Conservation (phyloP, 1,140 invertebrate species). For the Steinernema khuongi region DNA sequence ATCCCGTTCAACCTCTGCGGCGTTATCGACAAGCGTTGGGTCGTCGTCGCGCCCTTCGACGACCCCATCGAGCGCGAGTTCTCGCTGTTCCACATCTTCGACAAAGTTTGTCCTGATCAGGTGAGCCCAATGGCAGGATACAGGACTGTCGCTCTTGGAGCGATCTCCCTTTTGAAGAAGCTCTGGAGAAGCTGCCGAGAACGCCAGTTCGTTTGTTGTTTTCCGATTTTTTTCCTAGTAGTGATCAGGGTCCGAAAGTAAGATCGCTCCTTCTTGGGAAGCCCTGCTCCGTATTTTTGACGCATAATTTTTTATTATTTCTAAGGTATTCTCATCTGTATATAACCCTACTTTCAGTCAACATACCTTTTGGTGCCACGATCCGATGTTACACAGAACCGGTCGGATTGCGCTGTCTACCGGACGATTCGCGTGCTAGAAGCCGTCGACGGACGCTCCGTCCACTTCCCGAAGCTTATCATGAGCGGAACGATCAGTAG, state of each 20-base stretch:
- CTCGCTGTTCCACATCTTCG: conserved; percentile 24
- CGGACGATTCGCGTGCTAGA: conserved; percentile 28
- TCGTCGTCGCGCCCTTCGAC: conserved; percentile 31
- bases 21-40: conserved; percentile 19
- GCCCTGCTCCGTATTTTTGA: too few species aligned
- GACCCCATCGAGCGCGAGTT: conserved; percentile 35
- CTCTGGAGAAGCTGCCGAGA: too few species aligned
- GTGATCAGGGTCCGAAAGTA: too few species aligned
- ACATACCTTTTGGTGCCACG: not conserved
- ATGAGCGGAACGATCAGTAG: conserved; percentile 25
- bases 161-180: not conserved
- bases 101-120: conserved; percentile 19
- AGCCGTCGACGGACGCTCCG: conserved; percentile 24
- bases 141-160: not conserved
- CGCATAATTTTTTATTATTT: too few species aligned
- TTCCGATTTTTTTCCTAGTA: conserved; percentile 21
- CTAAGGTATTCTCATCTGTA: too few species aligned
- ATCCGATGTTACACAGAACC: conserved; percentile 26
- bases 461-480: conserved; percentile 38
- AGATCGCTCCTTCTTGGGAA: too few species aligned
- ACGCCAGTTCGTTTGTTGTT: too few species aligned
- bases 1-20: conserved; percentile 31
- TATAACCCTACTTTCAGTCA: not conserved
- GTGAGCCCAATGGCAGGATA: conserved; percentile 18
- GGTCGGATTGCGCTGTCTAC: conserved; percentile 28